Evolutionary conservation across 2,797 vertebrate genomes (phyloP), one percentile per base, ranked within the genome.

Genomic region (Clarias fuscus): DNA sequence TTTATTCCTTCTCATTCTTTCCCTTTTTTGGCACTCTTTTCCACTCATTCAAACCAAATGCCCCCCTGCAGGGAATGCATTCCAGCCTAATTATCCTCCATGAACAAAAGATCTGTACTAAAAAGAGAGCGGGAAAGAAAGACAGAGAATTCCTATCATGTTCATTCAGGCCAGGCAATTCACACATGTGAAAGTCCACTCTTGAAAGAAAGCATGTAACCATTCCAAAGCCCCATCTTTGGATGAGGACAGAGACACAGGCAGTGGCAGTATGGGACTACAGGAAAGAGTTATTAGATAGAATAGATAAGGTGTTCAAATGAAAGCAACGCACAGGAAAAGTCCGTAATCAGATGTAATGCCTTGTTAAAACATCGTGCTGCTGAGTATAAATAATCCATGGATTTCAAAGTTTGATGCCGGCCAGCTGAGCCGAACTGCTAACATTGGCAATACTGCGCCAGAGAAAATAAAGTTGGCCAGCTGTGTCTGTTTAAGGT

Each of bases 41-140:
- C 88, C 87, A 89, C 86, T 90, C 88, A 90, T 86, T 91, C 90
- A 87, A 87, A 86, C 88, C 87, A 59, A 83, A 89, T 84, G 88
- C 86, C 90, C 88, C 89, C 90, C 91, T 87, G 89, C 89, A 91
- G 92, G 92, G 91, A 93, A 95, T 90, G 91, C 94, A 94, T 94
- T 94, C 93, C 93, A 87, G 88, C 87, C 93, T 93, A 94, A 94
- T 92, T 90, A 93, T 92, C 91, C 83, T 86, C 87, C 88, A 87
- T 92, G 91, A 94, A 95, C 93, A 95, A 95, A 95, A 92, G 90
- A 92, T 78, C 64, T 77, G 88, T 87, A 87, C 88, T 87, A 84
- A 90, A 89, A 90, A 88, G 91, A 88, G 91, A 92, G 89, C 70
- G 78, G 82, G 90, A 81, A 80, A 84, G 71, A 88, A 90, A 89